Percentiles rank a stretch among this genome's conserved stretches.
Evolutionary conservation across 2,113 vertebrate genomes (phyloP).

Genomic region (Anthoscopus minutus): DNA sequence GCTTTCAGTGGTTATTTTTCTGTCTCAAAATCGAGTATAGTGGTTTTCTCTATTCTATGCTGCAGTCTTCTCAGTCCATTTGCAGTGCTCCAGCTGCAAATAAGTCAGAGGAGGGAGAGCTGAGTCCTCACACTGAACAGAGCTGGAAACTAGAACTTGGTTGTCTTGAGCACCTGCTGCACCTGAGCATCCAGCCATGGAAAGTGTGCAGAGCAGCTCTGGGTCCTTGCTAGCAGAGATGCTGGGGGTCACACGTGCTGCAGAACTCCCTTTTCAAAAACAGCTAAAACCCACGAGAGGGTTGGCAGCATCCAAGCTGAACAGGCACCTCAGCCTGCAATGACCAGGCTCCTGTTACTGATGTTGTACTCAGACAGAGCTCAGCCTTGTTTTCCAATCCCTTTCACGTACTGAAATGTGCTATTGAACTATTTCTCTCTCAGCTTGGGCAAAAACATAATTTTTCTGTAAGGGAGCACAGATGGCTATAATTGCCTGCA

Average conservation of each 20-base stretch:
- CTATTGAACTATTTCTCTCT: neutral
- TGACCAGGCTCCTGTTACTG: rapidly evolving
- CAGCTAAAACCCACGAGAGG: neutral
- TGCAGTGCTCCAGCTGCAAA: neutral
- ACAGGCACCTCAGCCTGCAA: too few relatives aligned
- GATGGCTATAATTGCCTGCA: neutral
- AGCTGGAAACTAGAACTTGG: neutral
- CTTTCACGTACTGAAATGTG: neutral
- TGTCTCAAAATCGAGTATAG: neutral
- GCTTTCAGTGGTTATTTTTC: neutral
- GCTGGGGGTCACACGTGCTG: neutral
- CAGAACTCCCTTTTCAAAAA: neutral
- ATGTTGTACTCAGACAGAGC: neutral
- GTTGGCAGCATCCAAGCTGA: rapidly evolving
- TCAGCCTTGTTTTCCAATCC: neutral
- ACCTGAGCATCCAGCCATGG: neutral
- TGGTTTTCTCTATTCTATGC: neutral
- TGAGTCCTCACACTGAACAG: rapidly evolving
- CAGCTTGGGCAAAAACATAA: neutral
- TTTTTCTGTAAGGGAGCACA: neutral
- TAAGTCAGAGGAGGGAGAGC: neutral
- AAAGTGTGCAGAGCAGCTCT: neutral
- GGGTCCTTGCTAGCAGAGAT: neutral
- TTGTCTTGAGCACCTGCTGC: neutral
- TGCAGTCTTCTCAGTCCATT: neutral